Conservation (phyloP, 2,113 vertebrate species). For the Elaphurus davidianus region DNA sequence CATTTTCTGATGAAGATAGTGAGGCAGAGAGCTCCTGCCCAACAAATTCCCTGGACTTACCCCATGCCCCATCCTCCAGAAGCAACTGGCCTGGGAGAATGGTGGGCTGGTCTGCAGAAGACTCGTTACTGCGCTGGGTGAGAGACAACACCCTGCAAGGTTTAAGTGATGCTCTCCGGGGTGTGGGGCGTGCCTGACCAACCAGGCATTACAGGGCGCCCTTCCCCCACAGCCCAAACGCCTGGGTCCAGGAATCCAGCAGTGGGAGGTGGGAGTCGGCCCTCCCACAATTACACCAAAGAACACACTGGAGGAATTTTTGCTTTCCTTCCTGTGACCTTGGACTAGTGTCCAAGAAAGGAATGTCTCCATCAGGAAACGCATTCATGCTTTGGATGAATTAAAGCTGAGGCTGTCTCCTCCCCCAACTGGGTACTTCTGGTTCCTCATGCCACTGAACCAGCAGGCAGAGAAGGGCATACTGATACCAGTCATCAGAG, state of each 20-base stretch:
- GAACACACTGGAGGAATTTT: not conserved
- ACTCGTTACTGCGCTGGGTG: fast-evolving
- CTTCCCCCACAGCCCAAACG: not conserved
- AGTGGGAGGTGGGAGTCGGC: not conserved
- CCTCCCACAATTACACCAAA: not conserved
- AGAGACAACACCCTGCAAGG: not conserved
- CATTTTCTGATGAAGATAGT: not conserved
- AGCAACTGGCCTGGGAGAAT: not conserved
- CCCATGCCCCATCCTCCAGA: not conserved
- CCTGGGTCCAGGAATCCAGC: not conserved
- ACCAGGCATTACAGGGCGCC: fast-evolving
- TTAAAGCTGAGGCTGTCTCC: not conserved
- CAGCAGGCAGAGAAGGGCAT: not conserved
- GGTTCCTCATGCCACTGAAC: not conserved
- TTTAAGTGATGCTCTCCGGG: not conserved
- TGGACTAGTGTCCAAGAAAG: slow-evolving; percentile 17
- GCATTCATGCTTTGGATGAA: not conserved
- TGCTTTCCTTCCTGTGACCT: slow-evolving; percentile 51
- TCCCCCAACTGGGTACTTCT: not conserved
- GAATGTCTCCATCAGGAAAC: slow-evolving; percentile 5
- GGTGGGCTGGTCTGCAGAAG: not conserved
- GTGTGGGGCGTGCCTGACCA: not conserved
- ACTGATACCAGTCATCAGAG: not conserved
- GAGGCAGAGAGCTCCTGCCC: not conserved
- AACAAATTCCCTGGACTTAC: not conserved